Conservation (phyloP, 2,888 invertebrate species). For the Caenorhabditis sulstoni region DNA sequence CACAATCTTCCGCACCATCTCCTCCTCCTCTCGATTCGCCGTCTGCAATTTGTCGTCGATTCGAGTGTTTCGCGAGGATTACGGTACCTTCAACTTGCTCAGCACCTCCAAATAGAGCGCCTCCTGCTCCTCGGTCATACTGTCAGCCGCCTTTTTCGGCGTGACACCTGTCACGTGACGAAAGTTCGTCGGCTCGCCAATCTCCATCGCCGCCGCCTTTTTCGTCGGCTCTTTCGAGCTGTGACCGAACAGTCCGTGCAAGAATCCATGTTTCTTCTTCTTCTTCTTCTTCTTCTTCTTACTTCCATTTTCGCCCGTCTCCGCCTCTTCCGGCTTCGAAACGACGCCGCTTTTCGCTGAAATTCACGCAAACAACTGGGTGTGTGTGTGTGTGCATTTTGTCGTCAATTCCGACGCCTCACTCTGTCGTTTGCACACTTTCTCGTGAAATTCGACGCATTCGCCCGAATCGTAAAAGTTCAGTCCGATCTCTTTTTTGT, state of each 20-base stretch:
- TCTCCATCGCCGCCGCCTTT: slow-evolving; percentile 21
- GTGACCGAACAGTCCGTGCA: slow-evolving; percentile 16
- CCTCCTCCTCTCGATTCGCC: slow-evolving; percentile 21
- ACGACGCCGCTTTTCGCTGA: slow-evolving; percentile 18
- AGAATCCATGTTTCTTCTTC: slow-evolving; percentile 20
- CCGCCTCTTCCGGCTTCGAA: background rate
- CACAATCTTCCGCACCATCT: slow-evolving; percentile 25
- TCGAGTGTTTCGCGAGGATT: background rate
- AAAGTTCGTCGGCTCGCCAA: slow-evolving; percentile 46
- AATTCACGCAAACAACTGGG: background rate
- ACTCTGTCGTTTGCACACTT: slow-evolving; percentile 35
- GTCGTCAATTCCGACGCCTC: background rate
- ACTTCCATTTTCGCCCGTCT: slow-evolving; percentile 8
- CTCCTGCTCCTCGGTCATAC: slow-evolving; percentile 39
- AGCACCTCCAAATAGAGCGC: slow-evolving; percentile 34
- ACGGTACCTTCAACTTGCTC: slow-evolving; percentile 38
- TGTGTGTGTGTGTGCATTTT: background rate
- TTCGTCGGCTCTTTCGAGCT: slow-evolving; percentile 29
- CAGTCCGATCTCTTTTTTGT: slow-evolving; percentile 18
- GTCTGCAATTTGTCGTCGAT: slow-evolving; percentile 37
- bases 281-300: slow-evolving; percentile 27
- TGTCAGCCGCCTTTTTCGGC: background rate
- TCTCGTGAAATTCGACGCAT: slow-evolving; percentile 31
- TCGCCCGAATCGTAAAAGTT: slow-evolving; percentile 45
- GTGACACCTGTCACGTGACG: slow-evolving; percentile 23